Conservation (phyloP, 2,797 vertebrate genomes). For the Sebastes umbrosus region DNA sequence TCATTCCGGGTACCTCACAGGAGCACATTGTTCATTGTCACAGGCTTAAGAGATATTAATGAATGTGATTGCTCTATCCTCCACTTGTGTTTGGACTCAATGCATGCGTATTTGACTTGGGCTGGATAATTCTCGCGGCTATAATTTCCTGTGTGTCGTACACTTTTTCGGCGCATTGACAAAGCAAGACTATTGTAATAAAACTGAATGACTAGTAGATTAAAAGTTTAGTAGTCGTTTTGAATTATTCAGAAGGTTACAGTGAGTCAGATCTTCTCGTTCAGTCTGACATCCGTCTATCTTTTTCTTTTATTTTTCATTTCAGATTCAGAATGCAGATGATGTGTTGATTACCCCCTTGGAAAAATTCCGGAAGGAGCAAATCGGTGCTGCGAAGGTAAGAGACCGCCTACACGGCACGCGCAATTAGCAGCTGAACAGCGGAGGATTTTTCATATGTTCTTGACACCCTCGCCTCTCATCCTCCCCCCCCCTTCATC, state of each 20-base stretch:
- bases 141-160: constrained; percentile 43
- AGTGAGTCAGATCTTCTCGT: not conserved
- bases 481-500: not conserved
- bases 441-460: constrained; percentile 7
- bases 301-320: constrained; percentile 20
- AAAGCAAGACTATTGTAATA: constrained; percentile 18
- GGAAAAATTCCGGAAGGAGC: constrained; percentile 98
- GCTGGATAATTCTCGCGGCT: constrained; percentile 9
- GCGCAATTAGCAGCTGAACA: constrained; percentile 44
- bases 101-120: constrained; percentile 35
- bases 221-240: constrained; percentile 22
- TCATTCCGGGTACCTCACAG: constrained; percentile 32
- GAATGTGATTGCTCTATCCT: constrained; percentile 55
- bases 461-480: constrained; percentile 15
- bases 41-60: constrained; percentile 67
- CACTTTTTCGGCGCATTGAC: constrained; percentile 15
- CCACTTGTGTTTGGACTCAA: constrained; percentile 39
- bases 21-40: constrained; percentile 50
- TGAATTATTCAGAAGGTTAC: constrained; percentile 23
- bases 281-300: constrained; percentile 33
- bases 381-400: constrained; percentile 98
- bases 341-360: constrained; percentile 96
- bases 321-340: constrained; percentile 97
- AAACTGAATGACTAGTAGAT: constrained; percentile 21
- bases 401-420: constrained; percentile 65